Base-by-base conservation (phyloP, 2,113 vertebrate genomes). In the Pterocles burchelli region DNA sequence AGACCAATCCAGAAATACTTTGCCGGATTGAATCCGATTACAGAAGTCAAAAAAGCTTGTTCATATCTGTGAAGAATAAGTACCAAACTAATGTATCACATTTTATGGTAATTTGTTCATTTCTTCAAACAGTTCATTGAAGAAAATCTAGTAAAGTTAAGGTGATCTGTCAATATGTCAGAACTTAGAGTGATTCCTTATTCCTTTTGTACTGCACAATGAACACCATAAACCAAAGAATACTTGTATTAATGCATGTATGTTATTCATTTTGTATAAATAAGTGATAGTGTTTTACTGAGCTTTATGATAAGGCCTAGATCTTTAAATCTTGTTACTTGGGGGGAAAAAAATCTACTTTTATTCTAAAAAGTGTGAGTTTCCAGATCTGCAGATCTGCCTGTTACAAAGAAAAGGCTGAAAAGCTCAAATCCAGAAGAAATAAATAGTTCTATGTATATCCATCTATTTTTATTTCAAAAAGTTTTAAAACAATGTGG, bases 1-100 rank as follows among this genome's bases (percentile, higher is more conserved):
- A 99, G 95, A 34, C 99, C 99, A 45, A 97, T 98, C 99, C 99
- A 99, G 95, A 99, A 99, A 96, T 99, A 99, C 85, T 98, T 99
- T 89, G 99, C 99, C 78, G 99, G 98, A 85, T 98, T 98, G 88
- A 99, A 96, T 81, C 99, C 99, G 97, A 98, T 97, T 89, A 99
- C 87, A 91, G 99, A 99, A 88, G 99, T 98, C 86, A 99, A 95
- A 96, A 99, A 99, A 48, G 99, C 99, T 94, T 99, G 99, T 87
- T 99, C 99, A 91, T 99, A 99, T 89, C 99, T 99, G 96, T 61
- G 65, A 95, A 86, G 22, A 55, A n/a, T 33, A 94, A 95, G 20
- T 25, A 88, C 29, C 54, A 70, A 72, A 59, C 1, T 34, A 22
- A 51, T n/a, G 7, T 59, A 58, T 36, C 29, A 49, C 9, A 41